phyloP scores from a whole-genome alignment of 2,113 vertebrate genomes.

The Alexandromys fortis region DNA sequence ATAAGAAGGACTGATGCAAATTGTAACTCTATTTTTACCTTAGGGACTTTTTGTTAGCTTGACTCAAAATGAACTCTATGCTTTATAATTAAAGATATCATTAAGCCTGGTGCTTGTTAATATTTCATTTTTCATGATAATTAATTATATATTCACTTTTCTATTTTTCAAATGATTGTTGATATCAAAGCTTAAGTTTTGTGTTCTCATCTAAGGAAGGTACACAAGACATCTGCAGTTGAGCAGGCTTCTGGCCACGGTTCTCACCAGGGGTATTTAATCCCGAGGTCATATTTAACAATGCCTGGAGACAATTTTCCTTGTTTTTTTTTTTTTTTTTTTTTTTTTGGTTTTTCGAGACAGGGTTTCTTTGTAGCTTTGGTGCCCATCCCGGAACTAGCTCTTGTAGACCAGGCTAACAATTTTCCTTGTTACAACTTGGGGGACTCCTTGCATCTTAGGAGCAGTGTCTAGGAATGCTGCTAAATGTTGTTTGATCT shows the following conservation, averaged over 20 bases:
- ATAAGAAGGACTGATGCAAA: not conserved
- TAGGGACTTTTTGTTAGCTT: not conserved
- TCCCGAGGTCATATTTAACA: not conserved
- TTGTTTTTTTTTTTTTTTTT: not conserved
- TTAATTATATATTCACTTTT: not conserved
- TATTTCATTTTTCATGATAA: constrained; percentile 41
- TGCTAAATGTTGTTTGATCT: not conserved
- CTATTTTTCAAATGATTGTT: not conserved
- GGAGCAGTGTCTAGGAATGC: not conserved
- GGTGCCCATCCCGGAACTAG: too few relatives aligned
- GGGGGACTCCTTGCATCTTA: not conserved
- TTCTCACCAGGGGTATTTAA: not conserved
- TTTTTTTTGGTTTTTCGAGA: too few relatives aligned
- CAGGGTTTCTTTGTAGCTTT: too few relatives aligned
- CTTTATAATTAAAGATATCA: not conserved
- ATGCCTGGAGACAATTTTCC: not conserved
- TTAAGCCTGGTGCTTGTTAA: not conserved
- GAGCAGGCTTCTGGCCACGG: not conserved
- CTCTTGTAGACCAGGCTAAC: not conserved
- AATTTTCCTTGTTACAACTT: not conserved
- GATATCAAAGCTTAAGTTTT: not conserved
- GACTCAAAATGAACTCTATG: constrained; percentile 28
- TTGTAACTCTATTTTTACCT: not conserved
- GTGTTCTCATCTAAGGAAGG: not conserved
- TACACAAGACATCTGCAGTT: not conserved